A percentile compares a stretch with the other conserved stretches of the same genome.
phyloP scores from a whole-genome alignment of 2,888 invertebrate species.

The Platycheirus albimanus region DNA sequence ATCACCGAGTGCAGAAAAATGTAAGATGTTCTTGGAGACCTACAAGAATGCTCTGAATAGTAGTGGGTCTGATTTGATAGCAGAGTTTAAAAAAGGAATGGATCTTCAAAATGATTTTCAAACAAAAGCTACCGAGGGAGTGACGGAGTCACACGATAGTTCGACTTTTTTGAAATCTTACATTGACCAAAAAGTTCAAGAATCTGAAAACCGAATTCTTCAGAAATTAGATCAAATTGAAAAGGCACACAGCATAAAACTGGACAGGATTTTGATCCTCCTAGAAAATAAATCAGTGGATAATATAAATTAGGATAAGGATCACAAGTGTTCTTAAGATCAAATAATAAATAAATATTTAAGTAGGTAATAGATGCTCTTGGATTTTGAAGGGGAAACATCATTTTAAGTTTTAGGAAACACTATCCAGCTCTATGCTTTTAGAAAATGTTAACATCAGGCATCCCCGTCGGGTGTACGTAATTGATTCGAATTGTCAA shows the following conservation, averaged over 20 bases:
- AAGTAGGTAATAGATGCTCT: no score
- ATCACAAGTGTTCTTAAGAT: no score
- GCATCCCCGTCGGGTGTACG: no score
- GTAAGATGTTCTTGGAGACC: slow-evolving; percentile 78
- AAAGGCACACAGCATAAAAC: slow-evolving; percentile 77
- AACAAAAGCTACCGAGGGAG: not conserved
- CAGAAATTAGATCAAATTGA: slow-evolving; percentile 77
- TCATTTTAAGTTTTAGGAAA: no score
- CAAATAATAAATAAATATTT: no score
- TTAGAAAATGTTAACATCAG: no score
- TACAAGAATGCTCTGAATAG: slow-evolving; percentile 48
- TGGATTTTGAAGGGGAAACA: no score
- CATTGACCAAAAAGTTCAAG: slow-evolving; percentile 77
- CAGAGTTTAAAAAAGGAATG: slow-evolving; percentile 50
- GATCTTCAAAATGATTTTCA: not conserved
- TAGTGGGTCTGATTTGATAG: slow-evolving; percentile 25
- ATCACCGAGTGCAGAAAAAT: slow-evolving; percentile 77
- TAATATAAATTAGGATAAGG: not conserved
- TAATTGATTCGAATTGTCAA: no score
- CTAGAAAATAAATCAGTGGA: slow-evolving; percentile 74
- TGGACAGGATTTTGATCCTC: slow-evolving; percentile 78
- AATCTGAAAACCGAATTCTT: slow-evolving; percentile 76
- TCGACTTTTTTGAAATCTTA: slow-evolving; percentile 73
- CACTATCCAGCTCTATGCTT: no score
- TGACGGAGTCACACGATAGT: not conserved